Evolutionary conservation across 2,888 invertebrate genomes (phyloP).

Genomic region (Eledone cirrhosa): DNA sequence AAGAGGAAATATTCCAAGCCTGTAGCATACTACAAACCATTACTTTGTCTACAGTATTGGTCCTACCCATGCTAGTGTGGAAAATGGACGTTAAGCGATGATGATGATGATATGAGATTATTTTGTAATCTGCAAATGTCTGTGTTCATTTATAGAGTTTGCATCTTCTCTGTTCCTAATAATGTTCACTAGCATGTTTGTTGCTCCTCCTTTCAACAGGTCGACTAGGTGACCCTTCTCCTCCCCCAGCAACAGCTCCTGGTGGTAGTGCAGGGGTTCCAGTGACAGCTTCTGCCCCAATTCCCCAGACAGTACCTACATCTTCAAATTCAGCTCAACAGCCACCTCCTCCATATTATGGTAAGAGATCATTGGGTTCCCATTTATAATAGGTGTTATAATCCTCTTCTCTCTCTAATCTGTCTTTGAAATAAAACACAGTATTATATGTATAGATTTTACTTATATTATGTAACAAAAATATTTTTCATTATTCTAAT

Average conservation of each 20-base stretch:
- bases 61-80: too few relatives aligned
- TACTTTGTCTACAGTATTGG: too few relatives aligned
- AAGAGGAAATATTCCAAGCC: too few relatives aligned
- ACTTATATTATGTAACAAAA: too few relatives aligned
- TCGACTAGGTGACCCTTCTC: constrained; percentile 25
- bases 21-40: too few relatives aligned
- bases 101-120: too few relatives aligned
- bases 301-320: constrained; percentile 10
- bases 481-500: too few relatives aligned
- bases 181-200: not conserved
- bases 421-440: too few relatives aligned
- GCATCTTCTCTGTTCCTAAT: not conserved
- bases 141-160: not conserved
- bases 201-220: constrained; percentile 20
- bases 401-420: too few relatives aligned
- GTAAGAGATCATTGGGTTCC: constrained; percentile 13
- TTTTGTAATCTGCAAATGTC: too few relatives aligned
- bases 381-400: not conserved
- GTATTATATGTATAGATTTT: too few relatives aligned
- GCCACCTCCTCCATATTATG: constrained; percentile 25
- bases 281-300: not conserved
- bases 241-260: constrained; percentile 7
- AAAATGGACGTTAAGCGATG: too few relatives aligned
- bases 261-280: constrained; percentile 8
- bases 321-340: constrained; percentile 15